Conservation (phyloP, 2,113 vertebrate species). For the Entosphenus tridentatus region DNA sequence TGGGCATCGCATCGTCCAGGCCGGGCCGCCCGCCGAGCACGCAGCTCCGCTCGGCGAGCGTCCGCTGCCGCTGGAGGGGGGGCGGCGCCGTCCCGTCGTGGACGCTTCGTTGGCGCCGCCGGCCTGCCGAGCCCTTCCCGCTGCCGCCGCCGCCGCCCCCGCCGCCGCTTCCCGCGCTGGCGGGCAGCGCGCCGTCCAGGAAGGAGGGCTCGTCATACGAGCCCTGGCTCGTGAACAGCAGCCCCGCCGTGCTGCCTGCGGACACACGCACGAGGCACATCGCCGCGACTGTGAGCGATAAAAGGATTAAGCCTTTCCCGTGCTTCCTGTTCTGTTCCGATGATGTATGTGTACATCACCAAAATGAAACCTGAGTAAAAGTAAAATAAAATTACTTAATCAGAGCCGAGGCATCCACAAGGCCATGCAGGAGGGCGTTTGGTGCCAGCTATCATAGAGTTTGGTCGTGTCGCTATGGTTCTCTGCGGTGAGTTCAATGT, state of each 20-base stretch:
- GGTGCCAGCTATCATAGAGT: too few species aligned
- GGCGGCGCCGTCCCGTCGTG: neutral
- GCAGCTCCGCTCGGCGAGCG: slow-evolving; percentile 63
- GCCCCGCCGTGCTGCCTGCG: slow-evolving; percentile 23
- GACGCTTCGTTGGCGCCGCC: too few species aligned
- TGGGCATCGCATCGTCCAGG: slow-evolving; percentile 49
- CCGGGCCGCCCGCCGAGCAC: slow-evolving; percentile 67
- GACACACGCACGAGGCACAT: slow-evolving; percentile 6
- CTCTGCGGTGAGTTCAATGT: too few species aligned
- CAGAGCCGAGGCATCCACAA: too few species aligned
- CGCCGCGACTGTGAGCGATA: too few species aligned
- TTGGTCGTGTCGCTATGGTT: too few species aligned
- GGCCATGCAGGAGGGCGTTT: too few species aligned
- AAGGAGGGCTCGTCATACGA: slow-evolving; percentile 27
- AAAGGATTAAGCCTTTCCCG: too few species aligned
- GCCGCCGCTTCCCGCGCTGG: slow-evolving; percentile 17
- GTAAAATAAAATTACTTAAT: too few species aligned
- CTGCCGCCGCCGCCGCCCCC: slow-evolving; percentile 13
- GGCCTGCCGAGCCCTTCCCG: slow-evolving; percentile 13
- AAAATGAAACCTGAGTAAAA: too few species aligned
- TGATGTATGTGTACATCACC: too few species aligned
- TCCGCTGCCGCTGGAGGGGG: slow-evolving; percentile 35
- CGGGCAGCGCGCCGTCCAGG: slow-evolving; percentile 14
- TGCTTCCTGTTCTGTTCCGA: too few species aligned
- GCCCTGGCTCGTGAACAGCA: slow-evolving; percentile 32